phyloP scores from a whole-genome alignment of 2,797 vertebrate genomes.

The Peromyscus attwateri region DNA sequence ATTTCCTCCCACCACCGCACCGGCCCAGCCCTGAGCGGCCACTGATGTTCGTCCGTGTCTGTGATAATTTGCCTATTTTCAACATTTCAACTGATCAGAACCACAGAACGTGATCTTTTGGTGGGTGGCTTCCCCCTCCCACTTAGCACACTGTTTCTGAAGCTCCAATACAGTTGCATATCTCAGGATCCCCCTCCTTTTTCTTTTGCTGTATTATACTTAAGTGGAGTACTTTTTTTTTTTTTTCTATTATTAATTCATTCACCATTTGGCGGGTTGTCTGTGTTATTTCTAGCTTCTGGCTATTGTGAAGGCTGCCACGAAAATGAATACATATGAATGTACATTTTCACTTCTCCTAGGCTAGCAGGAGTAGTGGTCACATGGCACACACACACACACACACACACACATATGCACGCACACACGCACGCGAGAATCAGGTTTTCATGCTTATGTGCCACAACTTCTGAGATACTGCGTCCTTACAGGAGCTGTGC shows the following conservation, averaged over 20 bases:
- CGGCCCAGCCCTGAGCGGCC: neutral
- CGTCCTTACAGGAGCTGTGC: neutral
- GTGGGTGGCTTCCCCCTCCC: neutral
- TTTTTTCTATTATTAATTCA: neutral
- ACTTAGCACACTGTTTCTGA: neutral
- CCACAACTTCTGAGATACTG: neutral
- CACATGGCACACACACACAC: too few species aligned
- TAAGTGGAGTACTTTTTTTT: too few species aligned
- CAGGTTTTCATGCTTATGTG: too few species aligned
- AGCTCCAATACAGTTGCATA: neutral
- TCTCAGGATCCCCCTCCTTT: neutral
- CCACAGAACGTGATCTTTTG: neutral
- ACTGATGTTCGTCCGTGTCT: neutral
- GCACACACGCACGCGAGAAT: neutral
- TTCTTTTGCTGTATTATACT: neutral
- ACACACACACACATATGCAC: too few species aligned
- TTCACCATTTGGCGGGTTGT: neutral
- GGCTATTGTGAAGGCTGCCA: neutral
- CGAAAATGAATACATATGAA: neutral
- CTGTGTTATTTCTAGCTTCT: neutral
- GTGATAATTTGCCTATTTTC: neutral
- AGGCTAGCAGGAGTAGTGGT: neutral
- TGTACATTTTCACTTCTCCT: neutral
- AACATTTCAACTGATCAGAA: neutral
- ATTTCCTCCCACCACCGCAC: neutral